Base-by-base conservation (phyloP, 2,113 vertebrate species). In the Dasyprocta punctata region DNA sequence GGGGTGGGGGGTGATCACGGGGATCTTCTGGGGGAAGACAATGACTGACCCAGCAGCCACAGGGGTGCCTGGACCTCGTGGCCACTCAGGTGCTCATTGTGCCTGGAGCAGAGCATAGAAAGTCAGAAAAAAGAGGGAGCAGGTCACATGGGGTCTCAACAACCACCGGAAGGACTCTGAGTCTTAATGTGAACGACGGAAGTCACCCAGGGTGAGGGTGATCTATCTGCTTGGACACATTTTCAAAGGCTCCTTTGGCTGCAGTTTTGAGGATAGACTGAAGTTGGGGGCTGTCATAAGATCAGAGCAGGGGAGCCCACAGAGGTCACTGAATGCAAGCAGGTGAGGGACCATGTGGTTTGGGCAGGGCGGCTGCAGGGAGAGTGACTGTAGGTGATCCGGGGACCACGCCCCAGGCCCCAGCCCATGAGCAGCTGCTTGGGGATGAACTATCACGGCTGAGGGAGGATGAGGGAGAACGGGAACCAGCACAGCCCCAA, bases 371-470 rank as follows among this genome's bases (percentile, higher is more conserved):
- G 0, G 19, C 28, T 19, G 24, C 75, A 49, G 19, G 58, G 80
- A 54, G 17, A 36, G 9, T 3, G 20, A 38, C 36, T 10, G 30
- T 5, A 9, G 33, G 14, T 19, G 1, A 11, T 36, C 63, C 33
- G 65, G 28, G 47, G n/a, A 14, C 54, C 56, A 17, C 10, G 54
- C n/a, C 54, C 38, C 30, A 84, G 90, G 44, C 49, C 5, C 12
- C 14, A 1, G 11, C 20, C 28, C 44, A 1, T 24, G 13, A 5
- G 13, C 5, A 26, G 77, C 58, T 44, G 41, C n/a, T 44, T 91
- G 86, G 52, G 26, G 44, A 30, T 1, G 24, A 58, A 60, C n/a
- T 19, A 63, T 33, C 0, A 2, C 0, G 0, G 24, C 47, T 0
- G 20, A 71, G 58, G 75, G 30, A 28, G 26, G 69, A 41, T 1